These are phyloP conservation scores for Cheirogaleus medius DNA, from an alignment of 2,113 vertebrate genomes.

Conservation along the genomic window DNA sequence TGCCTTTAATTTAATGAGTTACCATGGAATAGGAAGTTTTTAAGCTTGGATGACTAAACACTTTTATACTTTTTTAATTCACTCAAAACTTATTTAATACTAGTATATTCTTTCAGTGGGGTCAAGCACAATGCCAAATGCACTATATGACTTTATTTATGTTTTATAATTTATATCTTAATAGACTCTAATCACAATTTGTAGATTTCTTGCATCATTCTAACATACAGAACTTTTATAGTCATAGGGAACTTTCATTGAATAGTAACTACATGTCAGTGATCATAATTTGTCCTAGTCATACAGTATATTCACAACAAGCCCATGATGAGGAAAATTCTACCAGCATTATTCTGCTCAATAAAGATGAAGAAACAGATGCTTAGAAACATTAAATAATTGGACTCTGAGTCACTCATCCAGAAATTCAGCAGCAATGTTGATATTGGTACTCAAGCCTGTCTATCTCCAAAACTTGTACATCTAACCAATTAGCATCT, in stretches of 20 bases:
- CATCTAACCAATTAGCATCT: neutral
- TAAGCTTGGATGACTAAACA: neutral
- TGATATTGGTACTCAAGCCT: neutral
- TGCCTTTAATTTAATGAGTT: neutral
- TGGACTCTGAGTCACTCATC: neutral
- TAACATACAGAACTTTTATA: neutral
- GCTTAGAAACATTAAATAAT: neutral
- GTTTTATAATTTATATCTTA: neutral
- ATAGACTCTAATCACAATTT: neutral
- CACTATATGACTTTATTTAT: neutral
- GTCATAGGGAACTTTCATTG: neutral
- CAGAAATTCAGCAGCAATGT: neutral
- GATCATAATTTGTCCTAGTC: neutral
- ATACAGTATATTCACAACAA: neutral
- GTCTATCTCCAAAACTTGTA: neutral
- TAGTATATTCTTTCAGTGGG: neutral
- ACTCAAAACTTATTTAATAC: neutral
- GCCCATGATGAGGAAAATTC: neutral
- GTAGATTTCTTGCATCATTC: neutral
- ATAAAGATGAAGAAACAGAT: neutral
- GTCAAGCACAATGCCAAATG: neutral
- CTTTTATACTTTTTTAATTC: neutral
- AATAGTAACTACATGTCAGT: neutral
- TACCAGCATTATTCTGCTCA: neutral
- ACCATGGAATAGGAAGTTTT: neutral